Percentiles rank a stretch among this genome's conserved stretches.
Conservation (phyloP, 2,797 vertebrate species). For the Otolemur crassicaudatus region DNA sequence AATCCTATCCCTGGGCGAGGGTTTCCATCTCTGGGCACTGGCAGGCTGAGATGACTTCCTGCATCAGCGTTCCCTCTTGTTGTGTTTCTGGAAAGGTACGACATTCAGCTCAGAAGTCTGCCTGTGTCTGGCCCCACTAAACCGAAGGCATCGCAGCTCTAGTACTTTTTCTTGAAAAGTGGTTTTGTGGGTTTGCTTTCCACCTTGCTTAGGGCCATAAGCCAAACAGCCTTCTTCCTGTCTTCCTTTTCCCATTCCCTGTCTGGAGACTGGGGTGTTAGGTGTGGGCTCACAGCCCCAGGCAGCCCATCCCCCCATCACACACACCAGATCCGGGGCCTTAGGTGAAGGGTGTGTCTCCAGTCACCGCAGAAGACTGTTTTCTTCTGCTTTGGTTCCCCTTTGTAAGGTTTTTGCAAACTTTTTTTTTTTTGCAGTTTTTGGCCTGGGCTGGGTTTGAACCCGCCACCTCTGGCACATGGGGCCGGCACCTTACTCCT, state of each 20-base stretch:
- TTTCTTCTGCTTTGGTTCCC: neutral
- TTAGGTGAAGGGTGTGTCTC: accelerated
- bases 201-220: neutral
- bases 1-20: conserved; percentile 82
- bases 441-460: no score
- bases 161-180: neutral
- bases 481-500: no score
- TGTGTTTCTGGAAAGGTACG: conserved; percentile 74
- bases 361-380: accelerated
- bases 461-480: no score
- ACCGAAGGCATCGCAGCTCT: accelerated
- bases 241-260: neutral
- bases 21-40: conserved; percentile 78
- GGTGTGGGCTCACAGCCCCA: neutral
- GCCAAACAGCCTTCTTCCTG: neutral
- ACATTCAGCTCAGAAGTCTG: conserved; percentile 44
- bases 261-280: accelerated
- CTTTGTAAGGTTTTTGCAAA: accelerated
- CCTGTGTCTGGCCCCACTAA: neutral
- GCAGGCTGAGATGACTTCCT: conserved; percentile 78
- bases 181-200: neutral
- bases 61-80: conserved; percentile 29
- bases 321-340: accelerated
- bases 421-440: no score
- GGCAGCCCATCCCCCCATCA: neutral